Evolutionary conservation across 2,888 invertebrate species (phyloP).

Genomic region (Dorcus parallelipipedus): DNA sequence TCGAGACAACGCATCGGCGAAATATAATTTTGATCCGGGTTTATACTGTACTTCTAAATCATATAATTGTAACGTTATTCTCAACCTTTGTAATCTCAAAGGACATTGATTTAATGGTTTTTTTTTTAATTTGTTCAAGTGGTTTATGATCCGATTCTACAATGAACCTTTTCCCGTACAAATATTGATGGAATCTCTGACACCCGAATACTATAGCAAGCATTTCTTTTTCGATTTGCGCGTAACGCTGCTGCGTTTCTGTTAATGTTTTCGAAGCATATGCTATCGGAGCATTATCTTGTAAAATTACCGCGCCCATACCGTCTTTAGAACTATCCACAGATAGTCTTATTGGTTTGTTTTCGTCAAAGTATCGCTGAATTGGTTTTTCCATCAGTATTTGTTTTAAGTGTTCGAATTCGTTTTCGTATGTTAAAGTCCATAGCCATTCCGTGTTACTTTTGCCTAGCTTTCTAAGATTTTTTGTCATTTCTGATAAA

Average conservation of each 20-base stretch:
- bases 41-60: slow-evolving; percentile 20
- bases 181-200: slow-evolving; percentile 27
- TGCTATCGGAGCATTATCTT: slow-evolving; percentile 30
- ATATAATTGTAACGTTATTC: slow-evolving; percentile 15
- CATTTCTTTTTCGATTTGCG: slow-evolving; percentile 32
- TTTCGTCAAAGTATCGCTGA: slow-evolving; percentile 10
- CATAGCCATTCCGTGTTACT: slow-evolving; percentile 21
- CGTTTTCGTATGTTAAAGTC: background rate
- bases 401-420: slow-evolving; percentile 12
- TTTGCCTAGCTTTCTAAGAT: slow-evolving; percentile 6
- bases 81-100: slow-evolving; percentile 21
- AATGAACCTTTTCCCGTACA: slow-evolving; percentile 24
- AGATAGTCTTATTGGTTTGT: slow-evolving; percentile 16
- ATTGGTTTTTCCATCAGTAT: slow-evolving; percentile 9
- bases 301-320: slow-evolving; percentile 27
- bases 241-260: slow-evolving; percentile 27
- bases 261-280: slow-evolving; percentile 32
- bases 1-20: slow-evolving; percentile 33
- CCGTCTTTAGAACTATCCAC: slow-evolving; percentile 23
- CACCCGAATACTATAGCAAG: slow-evolving; percentile 21
- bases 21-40: slow-evolving; percentile 31
- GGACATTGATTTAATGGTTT: slow-evolving; percentile 22
- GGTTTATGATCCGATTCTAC: slow-evolving; percentile 35
- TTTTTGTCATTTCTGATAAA: too few relatives aligned
- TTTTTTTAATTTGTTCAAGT: slow-evolving; percentile 21